Base-by-base conservation (phyloP, 2,113 vertebrate genomes). In the Halcyon senegalensis region DNA sequence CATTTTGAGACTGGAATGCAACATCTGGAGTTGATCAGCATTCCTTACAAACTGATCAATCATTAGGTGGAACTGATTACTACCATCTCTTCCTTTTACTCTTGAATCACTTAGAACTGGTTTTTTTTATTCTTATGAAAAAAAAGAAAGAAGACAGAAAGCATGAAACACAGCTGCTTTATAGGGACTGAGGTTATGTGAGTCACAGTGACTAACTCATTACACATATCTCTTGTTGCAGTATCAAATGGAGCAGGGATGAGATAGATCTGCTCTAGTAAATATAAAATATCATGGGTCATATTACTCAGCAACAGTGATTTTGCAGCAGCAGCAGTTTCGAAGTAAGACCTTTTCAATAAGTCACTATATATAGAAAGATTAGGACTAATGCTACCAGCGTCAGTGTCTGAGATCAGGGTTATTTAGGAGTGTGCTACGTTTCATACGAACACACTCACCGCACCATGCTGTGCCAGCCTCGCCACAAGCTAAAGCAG, bases 201-300 rank as follows among this genome's bases (percentile, higher is more conserved):
- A 97, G 95, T 96, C 97, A 97, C 96, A 97, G 82, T 96, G 94
- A 94, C 96, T 98, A 97, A 97, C 96, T 97, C 97, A 85, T 97
- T 96, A 91, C 95, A 96, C 89, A 68, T 60, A 89, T 93, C 97
- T 96, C 96, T 93, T 91, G 87, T 96, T 94, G 94, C 96, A 88
- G 96, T 97, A 97, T 98, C 97, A 97, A 98, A 98, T 97, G 95
- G 94, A 96, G 87, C 77, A 62, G 66, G 91, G 94, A 89, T 95
- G 94, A 95, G 95, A 69, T 84, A 93, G 89, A 89, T 55, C 90
- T 96, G 89, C 84, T 89, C 90, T 46, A 94, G 96, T 92, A 94
- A 96, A 96, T 96, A 94, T 97, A 94, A 97, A 96, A 93, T 96
- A 98, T 96, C 97, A 79, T 82, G 96, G 94, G 95, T 97, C 96